Evolutionary conservation across 2,113 vertebrate species (phyloP), one percentile per base, ranked within the genome.

Genomic region (Columba janthina): DNA sequence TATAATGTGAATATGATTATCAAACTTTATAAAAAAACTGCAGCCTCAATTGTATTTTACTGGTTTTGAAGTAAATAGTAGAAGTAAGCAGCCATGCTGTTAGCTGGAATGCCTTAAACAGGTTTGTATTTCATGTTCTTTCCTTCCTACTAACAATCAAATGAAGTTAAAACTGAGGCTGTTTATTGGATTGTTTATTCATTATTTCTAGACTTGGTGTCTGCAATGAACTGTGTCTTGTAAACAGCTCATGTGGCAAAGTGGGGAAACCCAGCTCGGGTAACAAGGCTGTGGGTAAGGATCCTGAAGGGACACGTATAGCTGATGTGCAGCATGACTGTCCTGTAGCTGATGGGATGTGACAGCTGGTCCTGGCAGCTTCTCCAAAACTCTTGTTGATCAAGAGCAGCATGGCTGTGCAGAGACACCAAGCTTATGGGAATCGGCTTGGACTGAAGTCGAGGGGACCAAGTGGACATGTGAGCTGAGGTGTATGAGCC

Each of bases 281-380:
- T 67, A 92, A 42, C 72, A 71, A 48, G 79, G 36, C 46, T 66
- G 21, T 70, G 72, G 60, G 82, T 79, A 83, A 15, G 36, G 15
- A 54, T 73, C 31, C 54, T 0, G 0, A 36, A 26, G 21, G 62
- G 71, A 16, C 62, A 13, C 31, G n/a, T 58, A 26, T 90, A 20
- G 46, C 72, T 77, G 50, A 29, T 66, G 67, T 58, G 56, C 28
- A 40, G 36, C 15, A 1, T 72, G 40, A 44, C 60, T 90, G 64
- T 94, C 72, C 72, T 9, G 1, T 18, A 46, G 86, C 46, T 92
- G 83, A 90, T 71, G 83, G 76, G 79, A 83, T 46, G 11, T 66
- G 94, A 81, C 95, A 94, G 64, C 83, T 93, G 94, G 57, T 74
- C 56, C 66, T 75, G 73, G 57, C 64, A 60, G 65, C 25, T 81